Evolutionary conservation across 2,797 vertebrate genomes (phyloP).

Genomic region (Lateolabrax maculatus): DNA sequence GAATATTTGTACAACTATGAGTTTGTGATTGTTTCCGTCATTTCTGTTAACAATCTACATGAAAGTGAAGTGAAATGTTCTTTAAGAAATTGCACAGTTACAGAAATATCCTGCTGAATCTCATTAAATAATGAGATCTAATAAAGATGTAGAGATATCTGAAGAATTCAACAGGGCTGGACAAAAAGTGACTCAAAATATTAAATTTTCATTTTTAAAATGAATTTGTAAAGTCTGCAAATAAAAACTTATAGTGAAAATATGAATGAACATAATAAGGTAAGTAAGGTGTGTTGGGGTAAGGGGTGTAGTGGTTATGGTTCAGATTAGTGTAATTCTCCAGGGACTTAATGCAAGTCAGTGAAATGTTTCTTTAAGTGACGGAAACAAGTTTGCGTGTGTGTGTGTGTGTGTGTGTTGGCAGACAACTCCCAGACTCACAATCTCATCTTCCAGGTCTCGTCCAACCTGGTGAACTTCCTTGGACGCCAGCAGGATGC

Average conservation of each 20-base stretch:
- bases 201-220: background rate
- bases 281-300: background rate
- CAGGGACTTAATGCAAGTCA: background rate
- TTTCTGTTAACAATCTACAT: background rate
- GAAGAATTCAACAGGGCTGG: background rate
- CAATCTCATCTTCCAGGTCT: conserved; percentile 95
- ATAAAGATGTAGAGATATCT: background rate
- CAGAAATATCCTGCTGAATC: background rate
- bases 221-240: background rate
- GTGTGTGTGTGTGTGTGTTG: background rate
- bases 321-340: background rate
- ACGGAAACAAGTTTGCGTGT: background rate
- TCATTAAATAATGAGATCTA: background rate
- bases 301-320: background rate
- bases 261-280: no score
- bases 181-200: background rate
- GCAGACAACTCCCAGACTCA: conserved; percentile 78
- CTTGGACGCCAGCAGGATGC: conserved; percentile 93
- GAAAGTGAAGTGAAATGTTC: background rate
- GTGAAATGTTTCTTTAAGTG: no score
- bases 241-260: background rate
- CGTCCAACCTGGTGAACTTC: conserved; percentile 94
- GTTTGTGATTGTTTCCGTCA: background rate
- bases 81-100: background rate
- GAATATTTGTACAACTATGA: background rate